A percentile compares a stretch with the other conserved stretches of the same genome.
These are phyloP conservation scores for Xyrichtys novacula DNA, from an alignment of 2,797 vertebrate genomes.

Conservation along the genomic window DNA sequence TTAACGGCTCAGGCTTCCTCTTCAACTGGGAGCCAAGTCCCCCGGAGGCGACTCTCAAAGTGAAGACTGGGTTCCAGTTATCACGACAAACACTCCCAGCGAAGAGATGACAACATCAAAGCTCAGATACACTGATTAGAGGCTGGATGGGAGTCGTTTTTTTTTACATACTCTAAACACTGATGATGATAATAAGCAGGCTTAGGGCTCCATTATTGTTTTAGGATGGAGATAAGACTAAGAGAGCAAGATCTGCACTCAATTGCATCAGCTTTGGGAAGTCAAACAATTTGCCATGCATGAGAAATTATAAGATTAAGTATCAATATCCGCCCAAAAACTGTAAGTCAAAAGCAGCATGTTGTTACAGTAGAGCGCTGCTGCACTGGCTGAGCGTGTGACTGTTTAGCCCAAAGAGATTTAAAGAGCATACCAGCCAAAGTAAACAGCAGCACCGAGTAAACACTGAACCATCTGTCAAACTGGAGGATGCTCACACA, in stretches of 20 bases:
- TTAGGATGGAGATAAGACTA: conserved; percentile 7
- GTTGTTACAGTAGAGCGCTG: conserved; percentile 8
- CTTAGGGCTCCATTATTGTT: conserved; percentile 41
- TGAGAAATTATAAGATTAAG: conserved; percentile 46
- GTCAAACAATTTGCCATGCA: conserved; percentile 45
- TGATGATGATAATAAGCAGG: conserved; percentile 43
- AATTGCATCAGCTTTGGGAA: conserved; percentile 55
- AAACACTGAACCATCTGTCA: conserved; percentile 35
- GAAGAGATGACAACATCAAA: conserved; percentile 48
- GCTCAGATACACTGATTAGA: conserved; percentile 48
- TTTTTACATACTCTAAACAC: conserved; percentile 32
- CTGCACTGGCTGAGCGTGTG: neutral
- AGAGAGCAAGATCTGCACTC: conserved; percentile 35
- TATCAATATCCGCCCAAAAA: conserved; percentile 23
- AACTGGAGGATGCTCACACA: conserved; percentile 22
- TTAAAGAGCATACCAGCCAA: conserved; percentile 15
- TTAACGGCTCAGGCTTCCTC: conserved; percentile 45
- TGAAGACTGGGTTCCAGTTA: conserved; percentile 45
- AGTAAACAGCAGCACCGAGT: conserved; percentile 34
- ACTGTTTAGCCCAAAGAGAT: conserved; percentile 35
- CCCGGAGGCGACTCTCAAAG: conserved; percentile 35
- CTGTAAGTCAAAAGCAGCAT: conserved; percentile 31
- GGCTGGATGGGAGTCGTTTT: conserved; percentile 25
- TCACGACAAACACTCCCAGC: conserved; percentile 54
- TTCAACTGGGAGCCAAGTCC: conserved; percentile 27